phyloP scores from a whole-genome alignment of 2,888 invertebrate genomes.

The Steromphala cineraria region DNA sequence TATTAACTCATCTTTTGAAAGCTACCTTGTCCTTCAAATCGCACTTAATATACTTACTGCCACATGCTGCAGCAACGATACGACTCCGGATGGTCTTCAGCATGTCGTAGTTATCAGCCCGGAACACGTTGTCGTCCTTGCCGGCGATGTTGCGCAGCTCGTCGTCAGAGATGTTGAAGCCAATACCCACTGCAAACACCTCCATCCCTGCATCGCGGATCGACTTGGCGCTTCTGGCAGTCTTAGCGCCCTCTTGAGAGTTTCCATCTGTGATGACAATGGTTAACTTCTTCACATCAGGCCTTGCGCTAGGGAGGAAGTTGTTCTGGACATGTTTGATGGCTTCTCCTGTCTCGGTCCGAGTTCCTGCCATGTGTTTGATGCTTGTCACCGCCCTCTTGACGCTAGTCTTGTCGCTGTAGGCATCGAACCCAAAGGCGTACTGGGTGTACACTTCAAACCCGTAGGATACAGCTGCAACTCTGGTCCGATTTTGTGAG shows the following conservation, averaged over 20 bases:
- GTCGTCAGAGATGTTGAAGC: constrained; percentile 13
- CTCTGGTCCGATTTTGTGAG: constrained; percentile 25
- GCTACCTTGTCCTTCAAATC: no score
- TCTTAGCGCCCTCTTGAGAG: constrained; percentile 23
- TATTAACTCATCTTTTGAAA: no score
- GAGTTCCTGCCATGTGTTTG: not conserved
- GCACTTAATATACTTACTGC: not conserved
- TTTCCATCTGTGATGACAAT: constrained; percentile 39
- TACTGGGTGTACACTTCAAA: constrained; percentile 21
- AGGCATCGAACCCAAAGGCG: constrained; percentile 32
- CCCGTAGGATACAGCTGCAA: constrained; percentile 36
- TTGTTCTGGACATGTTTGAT: not conserved
- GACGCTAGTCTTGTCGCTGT: not conserved
- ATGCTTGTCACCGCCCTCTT: not conserved
- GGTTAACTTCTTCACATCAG: constrained; percentile 13
- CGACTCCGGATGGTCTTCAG: not conserved
- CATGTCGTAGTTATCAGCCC: not conserved
- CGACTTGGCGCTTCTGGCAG: constrained; percentile 15
- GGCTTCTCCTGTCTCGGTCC: not conserved
- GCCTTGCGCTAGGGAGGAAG: not conserved
- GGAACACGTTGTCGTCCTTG: constrained; percentile 1
- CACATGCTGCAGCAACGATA: not conserved
- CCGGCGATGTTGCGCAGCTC: constrained; percentile 38
- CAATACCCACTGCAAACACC: constrained; percentile 38
- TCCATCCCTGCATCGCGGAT: constrained; percentile 19